Evolutionary conservation across 2,888 invertebrate genomes (phyloP).

Genomic region (Amblyteles armatorius): DNA sequence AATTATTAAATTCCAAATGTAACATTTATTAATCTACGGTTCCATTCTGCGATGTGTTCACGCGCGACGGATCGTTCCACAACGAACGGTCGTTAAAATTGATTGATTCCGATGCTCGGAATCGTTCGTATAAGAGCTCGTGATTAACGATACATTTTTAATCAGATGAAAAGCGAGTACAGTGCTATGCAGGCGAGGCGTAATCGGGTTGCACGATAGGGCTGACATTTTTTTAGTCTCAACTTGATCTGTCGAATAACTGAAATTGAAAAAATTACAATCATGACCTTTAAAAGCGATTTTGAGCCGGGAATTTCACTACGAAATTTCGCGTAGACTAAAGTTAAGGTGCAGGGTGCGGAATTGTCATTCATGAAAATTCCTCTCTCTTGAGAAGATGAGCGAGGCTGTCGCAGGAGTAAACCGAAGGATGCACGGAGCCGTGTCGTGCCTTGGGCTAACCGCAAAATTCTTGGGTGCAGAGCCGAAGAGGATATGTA

Average conservation of each 20-base stretch:
- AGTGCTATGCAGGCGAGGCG: too few relatives aligned
- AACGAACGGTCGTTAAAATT: neutral
- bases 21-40: neutral
- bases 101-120: neutral
- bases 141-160: neutral
- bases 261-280: too few relatives aligned
- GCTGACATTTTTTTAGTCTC: too few relatives aligned
- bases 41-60: neutral
- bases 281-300: too few relatives aligned
- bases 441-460: neutral
- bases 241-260: too few relatives aligned
- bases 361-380: neutral
- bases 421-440: neutral
- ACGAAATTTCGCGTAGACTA: neutral
- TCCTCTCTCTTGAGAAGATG: neutral
- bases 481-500: neutral
- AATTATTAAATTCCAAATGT: neutral
- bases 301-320: too few relatives aligned
- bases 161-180: neutral
- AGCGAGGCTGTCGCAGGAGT: conserved; percentile 5
- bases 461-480: conserved; percentile 7
- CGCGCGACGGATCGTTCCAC: neutral
- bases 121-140: neutral
- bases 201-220: too few relatives aligned
- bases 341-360: neutral